These are phyloP conservation scores for Operophtera brumata DNA, from an alignment of 2,888 invertebrate genomes.

Conservation along the genomic window DNA sequence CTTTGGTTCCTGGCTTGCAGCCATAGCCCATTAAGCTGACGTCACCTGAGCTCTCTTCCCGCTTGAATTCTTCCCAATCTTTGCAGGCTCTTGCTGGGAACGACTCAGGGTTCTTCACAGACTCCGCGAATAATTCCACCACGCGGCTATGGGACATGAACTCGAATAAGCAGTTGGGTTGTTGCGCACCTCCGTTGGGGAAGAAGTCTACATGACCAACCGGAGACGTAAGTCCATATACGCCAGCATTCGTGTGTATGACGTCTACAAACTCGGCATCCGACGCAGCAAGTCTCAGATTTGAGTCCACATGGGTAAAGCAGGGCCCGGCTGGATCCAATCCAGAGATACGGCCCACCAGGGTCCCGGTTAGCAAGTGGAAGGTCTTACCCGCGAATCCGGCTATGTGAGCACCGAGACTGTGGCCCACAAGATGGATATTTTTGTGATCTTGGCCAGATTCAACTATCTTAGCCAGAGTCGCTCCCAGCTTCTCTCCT, in stretches of 20 bases:
- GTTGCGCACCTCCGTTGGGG: conserved; percentile 61
- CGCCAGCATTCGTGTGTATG: conserved; percentile 63
- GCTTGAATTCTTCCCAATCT: conserved; percentile 16
- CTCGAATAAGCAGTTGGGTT: conserved; percentile 62
- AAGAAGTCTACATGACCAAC: conserved; percentile 67
- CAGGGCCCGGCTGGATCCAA: conserved; percentile 74
- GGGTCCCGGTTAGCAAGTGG: conserved; percentile 45
- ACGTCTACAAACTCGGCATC: conserved; percentile 66
- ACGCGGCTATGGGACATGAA: conserved; percentile 66
- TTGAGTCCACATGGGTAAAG: conserved; percentile 53
- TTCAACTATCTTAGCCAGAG: conserved; percentile 51
- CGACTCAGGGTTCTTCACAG: conserved; percentile 15
- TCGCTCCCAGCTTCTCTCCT: conserved; percentile 56
- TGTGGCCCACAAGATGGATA: conserved; percentile 71
- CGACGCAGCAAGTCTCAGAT: conserved; percentile 43
- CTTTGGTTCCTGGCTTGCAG: conserved; percentile 23
- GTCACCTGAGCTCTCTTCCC: conserved; percentile 3
- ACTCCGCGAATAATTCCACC: conserved; percentile 42
- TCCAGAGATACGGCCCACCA: conserved; percentile 58
- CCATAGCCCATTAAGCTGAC: conserved; percentile 34
- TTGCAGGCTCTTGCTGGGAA: conserved; percentile 18
- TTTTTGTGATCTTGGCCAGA: conserved; percentile 54
- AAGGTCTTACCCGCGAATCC: conserved; percentile 63
- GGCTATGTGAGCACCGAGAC: conserved; percentile 66
- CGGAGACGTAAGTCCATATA: conserved; percentile 54